A percentile compares a stretch with the other conserved stretches of the same genome.
Evolutionary conservation across 1,140 invertebrate genomes (phyloP).

Genomic region (Leptonema lineaticorne): DNA sequence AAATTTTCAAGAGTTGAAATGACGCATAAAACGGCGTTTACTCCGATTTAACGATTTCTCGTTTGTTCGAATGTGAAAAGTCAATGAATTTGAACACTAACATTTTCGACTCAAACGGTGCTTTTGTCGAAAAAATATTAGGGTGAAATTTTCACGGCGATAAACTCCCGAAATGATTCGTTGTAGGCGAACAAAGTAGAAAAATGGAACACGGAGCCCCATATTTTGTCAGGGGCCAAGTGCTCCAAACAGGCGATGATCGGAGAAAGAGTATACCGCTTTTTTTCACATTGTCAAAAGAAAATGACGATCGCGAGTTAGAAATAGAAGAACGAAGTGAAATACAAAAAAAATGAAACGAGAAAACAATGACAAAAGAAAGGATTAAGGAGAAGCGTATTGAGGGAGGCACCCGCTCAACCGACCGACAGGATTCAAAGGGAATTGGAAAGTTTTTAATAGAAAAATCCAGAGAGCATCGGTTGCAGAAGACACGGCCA

Average conservation of each 20-base stretch:
- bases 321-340: no score
- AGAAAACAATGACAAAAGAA: conserved; percentile 19
- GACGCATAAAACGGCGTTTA: no score
- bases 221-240: background rate
- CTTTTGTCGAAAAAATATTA: background rate
- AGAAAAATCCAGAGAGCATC: conserved; percentile 13
- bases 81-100: background rate
- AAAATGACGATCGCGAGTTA: background rate
- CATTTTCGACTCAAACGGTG: background rate
- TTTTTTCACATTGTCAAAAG: no score
- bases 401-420: background rate
- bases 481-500: conserved; percentile 7
- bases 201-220: no score
- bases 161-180: background rate
- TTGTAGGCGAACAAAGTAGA: no score
- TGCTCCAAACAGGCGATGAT: background rate
- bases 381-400: conserved; percentile 1
- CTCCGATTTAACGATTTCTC: background rate
- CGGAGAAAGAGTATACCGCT: background rate
- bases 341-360: no score
- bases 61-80: background rate
- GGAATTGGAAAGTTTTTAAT: conserved; percentile 14
- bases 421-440: background rate
- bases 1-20: no score
- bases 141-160: background rate